These are phyloP conservation scores for Erpornis zantholeuca DNA, from an alignment of 2,113 vertebrate genomes.

Conservation along the genomic window DNA sequence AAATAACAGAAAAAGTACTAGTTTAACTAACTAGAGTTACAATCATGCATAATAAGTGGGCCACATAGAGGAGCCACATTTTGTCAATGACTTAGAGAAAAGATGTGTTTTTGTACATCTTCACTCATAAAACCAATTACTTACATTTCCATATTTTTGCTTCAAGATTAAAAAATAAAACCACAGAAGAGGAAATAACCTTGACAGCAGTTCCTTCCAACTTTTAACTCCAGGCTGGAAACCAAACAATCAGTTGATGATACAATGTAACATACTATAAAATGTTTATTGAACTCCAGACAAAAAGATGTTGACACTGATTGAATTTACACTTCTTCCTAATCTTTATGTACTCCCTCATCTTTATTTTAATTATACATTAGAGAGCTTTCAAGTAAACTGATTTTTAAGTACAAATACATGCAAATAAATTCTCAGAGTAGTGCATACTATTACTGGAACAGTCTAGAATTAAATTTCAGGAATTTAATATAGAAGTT, in stretches of 20 bases:
- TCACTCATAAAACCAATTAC: not conserved
- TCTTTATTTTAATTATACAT: not conserved
- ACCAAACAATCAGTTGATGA: not conserved
- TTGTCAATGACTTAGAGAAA: not conserved
- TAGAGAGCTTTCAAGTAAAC: not conserved
- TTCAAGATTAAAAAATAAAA: not conserved
- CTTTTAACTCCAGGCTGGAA: not conserved
- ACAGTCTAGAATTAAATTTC: not conserved
- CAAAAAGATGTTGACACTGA: not conserved
- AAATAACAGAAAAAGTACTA: slow-evolving; percentile 51
- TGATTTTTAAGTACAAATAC: not conserved
- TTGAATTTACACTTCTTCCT: not conserved
- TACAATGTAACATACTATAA: not conserved
- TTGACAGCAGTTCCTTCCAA: not conserved
- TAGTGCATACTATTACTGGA: not conserved
- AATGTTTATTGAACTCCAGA: not conserved
- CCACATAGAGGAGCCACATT: not conserved
- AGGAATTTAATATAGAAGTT: not conserved
- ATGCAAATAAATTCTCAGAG: not conserved
- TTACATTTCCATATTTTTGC: not conserved
- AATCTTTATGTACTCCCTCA: not conserved
- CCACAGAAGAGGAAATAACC: not conserved
- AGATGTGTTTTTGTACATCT: rapidly evolving
- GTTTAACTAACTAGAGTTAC: slow-evolving; percentile 38
- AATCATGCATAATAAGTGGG: not conserved